phyloP scores from a whole-genome alignment of 2,113 vertebrate genomes.

The human (Homo sapiens) region DNA sequence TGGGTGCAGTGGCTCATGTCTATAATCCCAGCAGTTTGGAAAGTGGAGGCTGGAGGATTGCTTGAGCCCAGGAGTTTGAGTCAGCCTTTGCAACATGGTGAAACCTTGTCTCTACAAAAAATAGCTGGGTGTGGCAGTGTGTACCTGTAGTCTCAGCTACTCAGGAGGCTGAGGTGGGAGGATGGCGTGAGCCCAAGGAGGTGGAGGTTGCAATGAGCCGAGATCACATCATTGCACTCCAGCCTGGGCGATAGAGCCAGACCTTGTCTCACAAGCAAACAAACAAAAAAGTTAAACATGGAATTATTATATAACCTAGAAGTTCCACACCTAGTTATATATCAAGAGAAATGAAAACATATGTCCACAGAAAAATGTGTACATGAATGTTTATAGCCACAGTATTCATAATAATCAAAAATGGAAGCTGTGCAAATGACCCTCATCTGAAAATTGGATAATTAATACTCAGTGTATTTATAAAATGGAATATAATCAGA shows the following conservation, averaged over 20 bases:
- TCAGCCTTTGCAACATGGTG: not conserved
- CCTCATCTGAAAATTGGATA: not conserved
- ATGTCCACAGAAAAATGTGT: no score
- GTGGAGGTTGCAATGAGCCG: no score
- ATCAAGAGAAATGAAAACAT: no score
- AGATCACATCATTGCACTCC: no score
- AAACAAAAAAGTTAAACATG: no score
- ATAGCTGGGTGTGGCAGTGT: accelerated
- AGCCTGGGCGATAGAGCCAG: no score
- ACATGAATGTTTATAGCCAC: no score
- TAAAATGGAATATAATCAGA: not conserved
- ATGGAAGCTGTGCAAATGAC: not conserved
- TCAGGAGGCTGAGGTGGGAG: no score
- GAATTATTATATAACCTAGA: not conserved
- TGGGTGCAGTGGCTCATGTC: not conserved
- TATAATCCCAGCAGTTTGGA: not conserved
- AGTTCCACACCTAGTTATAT: not conserved
- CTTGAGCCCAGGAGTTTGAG: not conserved
- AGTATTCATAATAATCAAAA: not conserved
- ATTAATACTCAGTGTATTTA: not conserved
- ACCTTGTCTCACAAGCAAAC: no score
- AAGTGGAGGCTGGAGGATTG: not conserved
- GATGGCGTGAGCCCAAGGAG: no score
- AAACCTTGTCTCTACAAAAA: not conserved
- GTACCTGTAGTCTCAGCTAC: no score